Evolutionary conservation across 2,113 vertebrate genomes (phyloP), one percentile per base, ranked within the genome.

Genomic region (Natator depressus): DNA sequence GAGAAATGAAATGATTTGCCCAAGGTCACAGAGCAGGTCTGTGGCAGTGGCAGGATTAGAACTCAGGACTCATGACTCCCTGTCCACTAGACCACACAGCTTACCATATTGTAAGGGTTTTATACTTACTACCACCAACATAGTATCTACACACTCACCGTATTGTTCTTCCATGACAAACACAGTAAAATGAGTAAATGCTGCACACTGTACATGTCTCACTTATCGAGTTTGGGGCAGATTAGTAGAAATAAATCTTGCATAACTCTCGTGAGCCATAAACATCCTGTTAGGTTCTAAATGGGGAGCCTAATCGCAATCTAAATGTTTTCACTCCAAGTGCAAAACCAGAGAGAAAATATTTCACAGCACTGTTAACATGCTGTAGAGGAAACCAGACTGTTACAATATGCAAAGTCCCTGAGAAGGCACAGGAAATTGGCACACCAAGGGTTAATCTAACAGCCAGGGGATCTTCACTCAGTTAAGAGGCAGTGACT

Each of bases 381-480:
- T 95, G 5, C 31, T 88, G 50, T 7, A 13, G 22, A 57, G 8
- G 78, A 72, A 59, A 31, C 4, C 25, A 5, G 76, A 38, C 1
- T 3, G 17, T 54, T 87, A 54, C 53, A 62, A 11, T 49, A 49
- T 80, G 24, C 1, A 55, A 89, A n/a, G 53, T 79, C 4, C 19
- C 8, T 2, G 31, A 75, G 17, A 1, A 4, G 14, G 7, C 9
- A 10, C 0, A 53, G 35, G 50, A 24, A 5, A 5, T 88, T 12
- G n/a, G 47, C 10, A 1, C 79, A 27, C 46, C 4, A 10, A 47
- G 46, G 69, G 1, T 85, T 79, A 84, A 91, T 47, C 38, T 35
- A 49, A 50, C 12, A n/a, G 10, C 35, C 0, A 0, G 14, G 7
- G 11, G 3, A 54, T 35, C n/a, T 6, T 38, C 69, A 19, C 29